Conservation (phyloP, 2,797 vertebrate genomes). For the Cheirogaleus major region DNA sequence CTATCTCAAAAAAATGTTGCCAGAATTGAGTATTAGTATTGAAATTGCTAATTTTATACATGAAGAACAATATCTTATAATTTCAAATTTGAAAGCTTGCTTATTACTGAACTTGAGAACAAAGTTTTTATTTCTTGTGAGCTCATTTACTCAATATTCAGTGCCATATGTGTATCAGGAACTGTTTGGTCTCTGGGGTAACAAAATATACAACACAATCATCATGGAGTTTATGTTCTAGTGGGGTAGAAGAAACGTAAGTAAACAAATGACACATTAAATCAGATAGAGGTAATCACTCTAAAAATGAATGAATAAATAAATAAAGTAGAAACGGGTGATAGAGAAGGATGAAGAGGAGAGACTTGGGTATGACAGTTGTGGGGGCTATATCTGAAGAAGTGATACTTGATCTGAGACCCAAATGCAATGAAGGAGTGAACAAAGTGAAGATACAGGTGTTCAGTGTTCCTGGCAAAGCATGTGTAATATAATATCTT, state of each 20-base stretch:
- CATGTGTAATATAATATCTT: too few species aligned
- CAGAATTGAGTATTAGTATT: not conserved
- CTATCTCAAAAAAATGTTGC: not conserved
- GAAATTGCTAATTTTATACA: not conserved
- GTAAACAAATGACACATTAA: not conserved
- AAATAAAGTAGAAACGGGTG: not conserved
- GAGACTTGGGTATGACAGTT: not conserved
- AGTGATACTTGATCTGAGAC: not conserved
- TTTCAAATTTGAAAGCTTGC: not conserved
- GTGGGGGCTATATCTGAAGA: not conserved
- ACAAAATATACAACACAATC: not conserved
- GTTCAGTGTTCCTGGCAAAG: not conserved
- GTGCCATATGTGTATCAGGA: not conserved
- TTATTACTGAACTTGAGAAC: not conserved
- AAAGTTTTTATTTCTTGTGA: not conserved
- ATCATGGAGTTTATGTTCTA: not conserved
- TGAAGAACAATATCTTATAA: not conserved
- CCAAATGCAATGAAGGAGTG: not conserved
- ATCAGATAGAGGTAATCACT: not conserved
- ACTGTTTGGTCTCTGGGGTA: not conserved
- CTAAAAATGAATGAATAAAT: not conserved
- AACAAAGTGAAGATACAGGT: not conserved
- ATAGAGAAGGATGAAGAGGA: not conserved
- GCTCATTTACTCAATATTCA: not conserved
- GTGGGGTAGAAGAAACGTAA: not conserved